Evolutionary conservation across 2,888 invertebrate genomes (phyloP), one percentile per base, ranked within the genome.

Genomic region (Hipparchia sbordonii): DNA sequence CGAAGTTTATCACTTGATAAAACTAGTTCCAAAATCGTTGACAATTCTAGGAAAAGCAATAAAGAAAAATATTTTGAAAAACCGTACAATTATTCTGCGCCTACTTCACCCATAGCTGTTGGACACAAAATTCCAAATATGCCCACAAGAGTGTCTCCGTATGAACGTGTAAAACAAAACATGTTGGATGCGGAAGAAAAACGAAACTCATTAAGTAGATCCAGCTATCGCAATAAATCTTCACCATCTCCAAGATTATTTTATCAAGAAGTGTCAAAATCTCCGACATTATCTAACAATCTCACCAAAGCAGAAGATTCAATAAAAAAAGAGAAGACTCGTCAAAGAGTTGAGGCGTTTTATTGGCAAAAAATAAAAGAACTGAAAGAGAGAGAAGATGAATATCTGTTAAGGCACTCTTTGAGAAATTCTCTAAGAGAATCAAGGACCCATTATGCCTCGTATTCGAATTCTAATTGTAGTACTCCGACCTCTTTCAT

Each of bases 281-380:
- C 81, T 33, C 78, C 84, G 2, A 72, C 71, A 51, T 51, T 68
- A 5, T 54, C 65, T 0, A 73, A 70, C 62, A 75, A 76, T 9
- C 78, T 77, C 12, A 76, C 79, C 45, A 81, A 76, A n/a, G 79
- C 78, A 71, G 79, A 80, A 7, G 81, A 84, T 54, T 80, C 81
- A 12, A 77, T 76, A 8, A 92, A 94, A 74, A 95, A 95, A 84
- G 93, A 94, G 77, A 94, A 94, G 79, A 95, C 95, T 57, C 86
- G 95, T 10, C 94, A 94, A 80, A 95, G 93, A 82, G 94, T 95
- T 0, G 96, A 96, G 83, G 96, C 95, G 0, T 96, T 95, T 79
- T 96, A 96, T 77, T 96, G 96, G 96, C 95, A 96, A 78, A 95
- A 95, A 82, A 85, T 96, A 71, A 95, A 95, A 82, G 95, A 95